Evolutionary conservation across 1,140 invertebrate species (phyloP), one percentile per base, ranked within the genome.

Genomic region (Drosophila malerkotliana): DNA sequence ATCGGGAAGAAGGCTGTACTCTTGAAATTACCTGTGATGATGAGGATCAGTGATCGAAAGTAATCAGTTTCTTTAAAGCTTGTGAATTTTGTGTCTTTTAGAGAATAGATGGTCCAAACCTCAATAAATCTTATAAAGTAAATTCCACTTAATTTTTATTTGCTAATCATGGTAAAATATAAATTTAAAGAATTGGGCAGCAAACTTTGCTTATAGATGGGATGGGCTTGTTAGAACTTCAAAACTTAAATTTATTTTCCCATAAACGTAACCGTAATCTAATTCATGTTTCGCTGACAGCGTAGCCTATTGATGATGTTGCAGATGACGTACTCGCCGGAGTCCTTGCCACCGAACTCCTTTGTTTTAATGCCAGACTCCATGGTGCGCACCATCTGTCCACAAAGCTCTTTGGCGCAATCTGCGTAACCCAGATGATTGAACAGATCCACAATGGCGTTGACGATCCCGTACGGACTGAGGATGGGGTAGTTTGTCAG

Each of bases 401-500:
- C 8, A 68, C 76, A 88, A 4, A 90, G 5, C 0, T 39, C 45
- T 0, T 55, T 3, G 39, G 68, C 69, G 14, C 88, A 90, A 0
- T 63, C 7, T 0, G n/a, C 0, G 8, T 84, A 77, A 0, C 67
- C 74, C 51, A 90, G 30, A 45, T 88, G 59, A 3, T 62, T 24
- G n/a, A 90, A 41, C 6, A 90, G 60, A 44, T 90, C 88, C 18
- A 77, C 74, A 24, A 80, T 81, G 56, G 88, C 72, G 21, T 71
- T 67, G 6, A 90, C 52, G 21, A 90, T 89, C 15, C 88, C 88
- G 51, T 90, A 90, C 10, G 88, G 88, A 81, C 88, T 90, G 6
- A 90, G 72, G 0, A 45, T 24, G 7, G 64, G 44, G 12, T 82
- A 80, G 55, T 81, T 73, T 24, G 88, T 90, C 6, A 91, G 47